Base-by-base conservation (phyloP, 2,113 vertebrate species). In the Neoarius graeffei region DNA sequence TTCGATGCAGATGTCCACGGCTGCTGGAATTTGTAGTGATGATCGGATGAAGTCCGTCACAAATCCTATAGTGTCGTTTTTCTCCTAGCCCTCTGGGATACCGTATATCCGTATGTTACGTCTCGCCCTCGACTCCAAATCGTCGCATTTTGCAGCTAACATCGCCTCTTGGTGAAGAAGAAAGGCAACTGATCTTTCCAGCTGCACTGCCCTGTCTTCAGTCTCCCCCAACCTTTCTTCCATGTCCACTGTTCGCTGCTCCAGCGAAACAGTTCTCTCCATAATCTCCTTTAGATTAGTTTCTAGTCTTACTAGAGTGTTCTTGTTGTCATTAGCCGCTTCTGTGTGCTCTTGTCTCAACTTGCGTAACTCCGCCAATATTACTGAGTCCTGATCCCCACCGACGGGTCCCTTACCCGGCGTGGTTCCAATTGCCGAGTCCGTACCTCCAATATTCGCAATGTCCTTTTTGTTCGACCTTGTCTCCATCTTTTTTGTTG, bases 261-360 rank as follows among this genome's bases (percentile, higher is more conserved):
- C 50, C 25, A 74, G 27, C 1, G 35, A 19, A 15, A 20, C 17
- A 14, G 25, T 85, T 27, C 83, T 85, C 54, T 54, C 67, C n/a
- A 48, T 4, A 71, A 85, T 19, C 17, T 85, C 64, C 4, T 50
- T 56, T 8, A 85, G 4, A 7, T 42, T 52, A 56, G 83, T 3
- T 59, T 85, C 66, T 85, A 85, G 23, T 71, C 83, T 85, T 74
- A 52, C 66, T n/a, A 85, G 17, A 1, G 54, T 20, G 7, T 73
- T 73, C 56, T 85, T 17, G 3, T 59, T 59, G 9, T 59, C 52
- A 35, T 35, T 35, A 35, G 35, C 35, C 35, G 35, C 35, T 35
- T 35, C 35, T 35, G 35, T 35, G 35, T 35, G 35, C 35, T 35
- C 35, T 35, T 35, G 35, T 35, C 35, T 35, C 35, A 35, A 35